These are phyloP conservation scores for Carcharodon carcharias DNA, from an alignment of 2,797 vertebrate genomes.

Conservation along the genomic window DNA sequence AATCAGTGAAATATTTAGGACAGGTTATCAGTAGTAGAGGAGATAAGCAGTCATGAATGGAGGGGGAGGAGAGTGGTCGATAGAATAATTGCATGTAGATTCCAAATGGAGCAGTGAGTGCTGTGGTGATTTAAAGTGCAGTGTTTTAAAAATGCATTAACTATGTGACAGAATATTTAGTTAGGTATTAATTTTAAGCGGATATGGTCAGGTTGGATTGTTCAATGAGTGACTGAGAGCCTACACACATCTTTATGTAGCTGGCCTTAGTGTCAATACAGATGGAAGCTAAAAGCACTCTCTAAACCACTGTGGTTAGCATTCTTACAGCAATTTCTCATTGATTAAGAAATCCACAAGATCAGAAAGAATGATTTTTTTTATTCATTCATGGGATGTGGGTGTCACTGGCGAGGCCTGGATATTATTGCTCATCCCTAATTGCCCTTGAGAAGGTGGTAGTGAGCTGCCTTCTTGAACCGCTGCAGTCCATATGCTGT, in stretches of 20 bases:
- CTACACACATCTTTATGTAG: neutral
- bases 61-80: neutral
- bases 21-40: neutral
- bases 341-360: conserved; percentile 31
- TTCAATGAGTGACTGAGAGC: conserved; percentile 10
- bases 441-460: no score
- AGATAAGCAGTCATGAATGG: neutral
- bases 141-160: conserved; percentile 29
- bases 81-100: neutral
- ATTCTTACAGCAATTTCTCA: neutral
- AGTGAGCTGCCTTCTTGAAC: no score
- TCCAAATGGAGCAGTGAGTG: neutral
- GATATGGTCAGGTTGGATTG: conserved; percentile 17
- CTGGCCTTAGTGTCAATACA: neutral
- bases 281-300: conserved; percentile 7
- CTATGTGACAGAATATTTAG: conserved; percentile 21
- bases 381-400: no score
- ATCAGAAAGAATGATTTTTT: neutral
- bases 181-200: neutral
- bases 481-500: no score
- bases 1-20: neutral
- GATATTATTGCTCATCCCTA: no score
- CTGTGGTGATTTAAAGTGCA: neutral
- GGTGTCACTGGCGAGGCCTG: no score
- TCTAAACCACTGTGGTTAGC: neutral